phyloP scores from a whole-genome alignment of 2,888 invertebrate species.

The Thereva nobilitata region DNA sequence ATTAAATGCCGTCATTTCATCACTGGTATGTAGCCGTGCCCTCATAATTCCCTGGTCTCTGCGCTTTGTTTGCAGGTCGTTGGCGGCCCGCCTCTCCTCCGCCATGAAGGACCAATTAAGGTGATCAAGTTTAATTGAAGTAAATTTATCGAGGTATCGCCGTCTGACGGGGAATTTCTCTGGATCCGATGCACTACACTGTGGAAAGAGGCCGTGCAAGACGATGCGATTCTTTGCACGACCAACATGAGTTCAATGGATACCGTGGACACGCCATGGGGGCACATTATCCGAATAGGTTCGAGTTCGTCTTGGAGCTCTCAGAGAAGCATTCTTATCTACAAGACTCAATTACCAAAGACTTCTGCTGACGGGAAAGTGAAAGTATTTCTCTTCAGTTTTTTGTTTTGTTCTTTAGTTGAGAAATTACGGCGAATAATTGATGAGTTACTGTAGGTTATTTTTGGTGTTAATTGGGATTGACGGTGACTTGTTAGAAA shows the following conservation, averaged over 20 bases:
- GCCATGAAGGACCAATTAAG: constrained; percentile 51
- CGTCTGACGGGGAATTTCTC: constrained; percentile 15
- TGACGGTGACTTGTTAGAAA: no score
- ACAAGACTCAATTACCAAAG: neutral
- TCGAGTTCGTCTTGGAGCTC: constrained; percentile 6
- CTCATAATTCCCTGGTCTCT: constrained; percentile 27
- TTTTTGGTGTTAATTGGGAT: no score
- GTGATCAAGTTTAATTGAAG: constrained; percentile 56
- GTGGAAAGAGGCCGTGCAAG: constrained; percentile 5
- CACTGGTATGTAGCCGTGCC: constrained; percentile 22
- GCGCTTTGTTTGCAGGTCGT: constrained; percentile 16
- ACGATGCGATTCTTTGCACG: constrained; percentile 29
- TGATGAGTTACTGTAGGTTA: no score
- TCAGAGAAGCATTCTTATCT: neutral
- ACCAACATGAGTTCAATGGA: constrained; percentile 10
- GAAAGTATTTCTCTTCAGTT: neutral
- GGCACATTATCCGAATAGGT: constrained; percentile 24
- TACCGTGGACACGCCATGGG: constrained; percentile 16
- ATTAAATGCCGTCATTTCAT: constrained; percentile 27
- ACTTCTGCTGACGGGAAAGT: neutral
- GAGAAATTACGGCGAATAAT: no score
- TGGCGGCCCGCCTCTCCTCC: constrained; percentile 31
- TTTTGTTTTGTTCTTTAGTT: no score
- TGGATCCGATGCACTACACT: neutral
- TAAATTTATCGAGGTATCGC: constrained; percentile 36